Percentiles rank a stretch among this genome's conserved stretches.
These are phyloP conservation scores for Sisyra nigra DNA, from an alignment of 2,888 invertebrate species.

Conservation along the genomic window DNA sequence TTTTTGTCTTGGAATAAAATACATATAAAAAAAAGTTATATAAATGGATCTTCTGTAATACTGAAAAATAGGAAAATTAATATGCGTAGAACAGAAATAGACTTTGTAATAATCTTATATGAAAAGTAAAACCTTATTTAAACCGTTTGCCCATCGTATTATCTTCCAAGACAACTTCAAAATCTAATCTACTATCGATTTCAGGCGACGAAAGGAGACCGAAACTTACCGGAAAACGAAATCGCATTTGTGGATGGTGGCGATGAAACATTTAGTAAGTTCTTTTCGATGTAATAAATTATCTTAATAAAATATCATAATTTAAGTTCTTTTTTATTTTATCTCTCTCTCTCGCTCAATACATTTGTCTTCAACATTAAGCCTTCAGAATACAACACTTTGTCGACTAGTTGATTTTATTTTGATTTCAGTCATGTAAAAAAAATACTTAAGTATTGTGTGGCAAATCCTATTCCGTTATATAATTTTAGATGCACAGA, in stretches of 20 bases:
- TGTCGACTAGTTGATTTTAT: too few species aligned
- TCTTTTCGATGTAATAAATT: slow-evolving; percentile 5
- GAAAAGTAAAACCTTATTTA: too few species aligned
- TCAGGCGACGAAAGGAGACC: slow-evolving; percentile 37
- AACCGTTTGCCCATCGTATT: too few species aligned
- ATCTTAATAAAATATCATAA: neutral
- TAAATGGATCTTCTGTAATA: neutral
- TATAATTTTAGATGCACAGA: slow-evolving; percentile 22
- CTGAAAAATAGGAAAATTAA: neutral
- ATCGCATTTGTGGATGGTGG: slow-evolving; percentile 31
- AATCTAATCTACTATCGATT: too few species aligned
- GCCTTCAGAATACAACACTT: too few species aligned
- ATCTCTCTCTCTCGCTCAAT: too few species aligned
- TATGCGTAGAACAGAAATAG: neutral
- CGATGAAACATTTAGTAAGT: slow-evolving; percentile 33
- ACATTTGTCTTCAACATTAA: too few species aligned
- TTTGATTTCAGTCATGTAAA: too few species aligned
- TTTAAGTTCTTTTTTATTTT: neutral
- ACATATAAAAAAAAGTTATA: neutral
- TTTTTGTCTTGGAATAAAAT: neutral
- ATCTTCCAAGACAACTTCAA: too few species aligned
- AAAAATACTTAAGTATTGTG: neutral
- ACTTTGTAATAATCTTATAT: neutral
- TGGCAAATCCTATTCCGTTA: slow-evolving; percentile 2
- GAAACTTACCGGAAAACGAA: slow-evolving; percentile 27